Evolutionary conservation across 2,888 invertebrate species (phyloP).

Genomic region (Callyntrura sp.): DNA sequence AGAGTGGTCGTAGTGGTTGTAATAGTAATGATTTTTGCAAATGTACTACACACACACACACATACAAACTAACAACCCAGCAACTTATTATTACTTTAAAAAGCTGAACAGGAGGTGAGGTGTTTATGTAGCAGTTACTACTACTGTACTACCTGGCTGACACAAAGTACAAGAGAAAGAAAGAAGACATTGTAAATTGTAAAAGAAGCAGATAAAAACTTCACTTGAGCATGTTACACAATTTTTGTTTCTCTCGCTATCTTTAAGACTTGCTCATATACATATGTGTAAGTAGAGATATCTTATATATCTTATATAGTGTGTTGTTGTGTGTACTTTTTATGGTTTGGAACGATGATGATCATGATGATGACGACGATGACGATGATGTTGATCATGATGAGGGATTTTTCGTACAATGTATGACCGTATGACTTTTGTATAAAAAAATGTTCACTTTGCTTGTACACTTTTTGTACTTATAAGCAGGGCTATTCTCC

Average conservation of each 20-base stretch:
- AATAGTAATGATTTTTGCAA: neutral
- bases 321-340: neutral
- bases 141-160: neutral
- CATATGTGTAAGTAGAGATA: neutral
- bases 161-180: neutral
- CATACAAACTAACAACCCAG: neutral
- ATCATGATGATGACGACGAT: no score
- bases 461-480: neutral
- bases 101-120: neutral
- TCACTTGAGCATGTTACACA: constrained; percentile 36
- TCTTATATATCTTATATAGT: neutral
- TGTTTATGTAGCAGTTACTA: neutral
- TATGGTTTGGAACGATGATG: neutral
- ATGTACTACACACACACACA: no score
- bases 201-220: constrained; percentile 33
- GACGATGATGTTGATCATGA: neutral
- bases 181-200: constrained; percentile 33
- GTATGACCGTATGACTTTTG: neutral
- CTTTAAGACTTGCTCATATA: neutral
- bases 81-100: neutral
- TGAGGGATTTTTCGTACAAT: constrained; percentile 24
- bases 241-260: neutral
- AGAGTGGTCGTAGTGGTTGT: no score
- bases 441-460: neutral
- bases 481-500: neutral